Evolutionary conservation across 2,113 vertebrate genomes (phyloP), one percentile per base, ranked within the genome.

Genomic region (Leptobrachium leishanense): DNA sequence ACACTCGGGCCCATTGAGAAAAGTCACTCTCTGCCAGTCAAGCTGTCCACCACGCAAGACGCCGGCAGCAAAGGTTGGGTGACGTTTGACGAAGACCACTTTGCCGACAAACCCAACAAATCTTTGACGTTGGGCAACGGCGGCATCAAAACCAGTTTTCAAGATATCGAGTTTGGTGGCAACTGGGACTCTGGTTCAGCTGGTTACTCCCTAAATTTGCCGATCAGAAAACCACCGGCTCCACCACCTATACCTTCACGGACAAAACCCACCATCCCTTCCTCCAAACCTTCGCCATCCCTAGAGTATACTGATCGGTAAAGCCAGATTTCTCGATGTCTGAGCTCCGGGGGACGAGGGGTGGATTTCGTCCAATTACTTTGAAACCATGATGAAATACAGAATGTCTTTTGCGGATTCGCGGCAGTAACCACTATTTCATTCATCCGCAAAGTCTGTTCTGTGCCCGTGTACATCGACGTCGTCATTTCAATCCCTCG

Each of bases 251-350:
- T 90, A 81, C 88, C 88, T 75, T 41, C 71, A 68, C 88, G 83
- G 72, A 81, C 84, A 79, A 89, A 85, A 85, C 87, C 65, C 1
- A 43, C 73, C 83, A 84, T 85, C 42, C 90, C 87, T 80, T 83
- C 84, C 83, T 68, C 75, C 63, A 82, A 84, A 85, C 81, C 72
- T 57, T 85, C 88, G 20, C 83, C 88, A n/a, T 46, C 75, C 0
- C 84, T 85, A 67, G 89, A 95, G 84, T 92, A 94, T 40, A 96
- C 93, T 9, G 95, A 96, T 84, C 93, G 93, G 93, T 96, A 92
- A 86, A 68, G 31, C 83, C 54, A 75, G 76, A 82, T 82, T 84
- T 85, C 79, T 82, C 88, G 90, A 90, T 89, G 89, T 89, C 90
- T 79, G 82, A 83, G 80, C 85, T 84, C 80, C 83, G 83, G 81